Base-by-base conservation (phyloP, 2,113 vertebrate genomes). In the Bothrops jararaca region DNA sequence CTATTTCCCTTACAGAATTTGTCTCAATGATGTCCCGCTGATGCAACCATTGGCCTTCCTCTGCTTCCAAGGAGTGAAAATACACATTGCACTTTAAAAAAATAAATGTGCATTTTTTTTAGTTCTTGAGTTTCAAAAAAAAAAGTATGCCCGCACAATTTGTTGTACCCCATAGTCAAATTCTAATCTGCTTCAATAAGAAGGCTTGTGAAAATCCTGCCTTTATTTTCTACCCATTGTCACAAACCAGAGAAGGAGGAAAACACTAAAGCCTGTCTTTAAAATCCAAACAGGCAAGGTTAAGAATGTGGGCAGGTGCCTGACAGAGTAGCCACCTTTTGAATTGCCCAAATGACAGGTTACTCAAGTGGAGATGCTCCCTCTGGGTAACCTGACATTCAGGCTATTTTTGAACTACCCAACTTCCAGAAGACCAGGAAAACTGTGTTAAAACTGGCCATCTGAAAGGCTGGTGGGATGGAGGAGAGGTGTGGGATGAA, bases 1-100 rank as follows among this genome's bases (percentile, higher is more conserved):
- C 42, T 29, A 9, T 29, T 92, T 88, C 13, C 48, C 80, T 92
- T 93, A 54, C 86, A 95, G 95, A 95, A 54, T 95, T 95, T 92
- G 95, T 95, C n/a, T 93, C 90, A 52, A 95, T 95, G 95, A 95
- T 95, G 95, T 95, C 94, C 23, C 95, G 95, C 91, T 95, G 95
- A 95, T 42, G 74, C 54, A 86, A 1, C 56, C 45, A 24, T 3
- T 4, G 29, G 10, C 18, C 29, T 56, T 53, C 52, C 29, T 60
- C 88, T 52, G 23, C 42, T 86, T 57, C 48, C 88, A 86, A 64
- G 13, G 23, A 92, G 20, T 4, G 42, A 34, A 74, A 42, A 52
- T 26, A 53, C 53, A 45, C 10, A 4, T 15, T 8, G 54, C 29
- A 26, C 91, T 85, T 92, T 12, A 24, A 39, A 57, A 50, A 39